phyloP scores from a whole-genome alignment of 1,140 invertebrate genomes.

The Drosophila bocqueti region DNA sequence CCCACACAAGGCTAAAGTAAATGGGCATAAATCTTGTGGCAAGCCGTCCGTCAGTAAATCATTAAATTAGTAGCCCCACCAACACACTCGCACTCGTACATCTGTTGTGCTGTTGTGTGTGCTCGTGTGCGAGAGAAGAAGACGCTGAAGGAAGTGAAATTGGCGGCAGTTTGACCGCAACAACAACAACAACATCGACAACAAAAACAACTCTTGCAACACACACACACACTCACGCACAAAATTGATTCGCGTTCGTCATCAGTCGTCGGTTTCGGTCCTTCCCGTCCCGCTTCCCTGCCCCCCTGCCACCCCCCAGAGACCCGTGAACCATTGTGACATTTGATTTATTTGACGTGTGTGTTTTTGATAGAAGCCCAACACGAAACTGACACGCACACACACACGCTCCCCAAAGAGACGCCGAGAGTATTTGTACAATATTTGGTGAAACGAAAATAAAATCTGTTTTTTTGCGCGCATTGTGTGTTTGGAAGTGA shows the following conservation, averaged over 20 bases:
- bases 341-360: constrained; percentile 85
- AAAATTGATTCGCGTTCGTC: constrained; percentile 60
- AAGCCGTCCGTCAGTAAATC: constrained; percentile 75
- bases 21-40: constrained; percentile 69
- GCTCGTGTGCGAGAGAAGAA: constrained; percentile 19
- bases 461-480: constrained; percentile 52
- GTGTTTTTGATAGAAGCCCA: constrained; percentile 85
- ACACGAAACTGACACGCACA: constrained; percentile 78
- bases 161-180: constrained; percentile 80
- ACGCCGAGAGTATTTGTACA: constrained; percentile 51
- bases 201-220: constrained; percentile 49
- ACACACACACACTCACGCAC: constrained; percentile 36
- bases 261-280: constrained; percentile 49
- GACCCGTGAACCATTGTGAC: constrained; percentile 72
- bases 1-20: constrained; percentile 19
- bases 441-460: constrained; percentile 67
- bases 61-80: constrained; percentile 78
- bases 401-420: constrained; percentile 40
- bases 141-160: constrained; percentile 66
- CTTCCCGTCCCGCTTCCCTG: constrained; percentile 2
- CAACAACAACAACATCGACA: constrained; percentile 6
- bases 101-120: constrained; percentile 41
- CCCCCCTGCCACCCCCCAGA: background rate
- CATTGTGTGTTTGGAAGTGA: constrained; percentile 44
- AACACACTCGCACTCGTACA: constrained; percentile 42